phyloP scores from a whole-genome alignment of 2,113 vertebrate genomes.

The Lophotis ruficrista region DNA sequence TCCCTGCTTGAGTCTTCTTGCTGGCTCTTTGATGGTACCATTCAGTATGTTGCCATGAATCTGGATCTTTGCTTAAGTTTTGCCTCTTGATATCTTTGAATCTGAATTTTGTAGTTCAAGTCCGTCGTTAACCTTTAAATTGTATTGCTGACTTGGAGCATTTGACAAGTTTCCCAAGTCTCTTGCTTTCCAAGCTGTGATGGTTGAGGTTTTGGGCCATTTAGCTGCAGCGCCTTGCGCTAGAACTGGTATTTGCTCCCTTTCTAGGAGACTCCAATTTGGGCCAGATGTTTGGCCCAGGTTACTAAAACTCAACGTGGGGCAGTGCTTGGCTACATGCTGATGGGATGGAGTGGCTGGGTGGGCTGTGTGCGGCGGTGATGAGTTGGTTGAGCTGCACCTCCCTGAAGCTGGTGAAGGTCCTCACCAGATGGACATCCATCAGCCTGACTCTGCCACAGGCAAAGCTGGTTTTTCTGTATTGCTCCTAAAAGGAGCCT shows the following conservation, averaged over 20 bases:
- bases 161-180: background rate
- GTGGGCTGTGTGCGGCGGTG: background rate
- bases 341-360: background rate
- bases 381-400: background rate
- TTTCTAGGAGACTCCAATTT: background rate
- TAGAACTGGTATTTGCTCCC: background rate
- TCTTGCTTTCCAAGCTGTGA: background rate
- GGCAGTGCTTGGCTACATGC: background rate
- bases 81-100: background rate
- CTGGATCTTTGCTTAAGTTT: background rate
- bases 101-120: background rate
- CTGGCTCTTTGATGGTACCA: background rate
- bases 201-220: background rate
- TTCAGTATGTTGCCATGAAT: rapidly evolving
- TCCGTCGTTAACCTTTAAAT: background rate
- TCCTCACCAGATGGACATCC: background rate
- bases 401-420: background rate
- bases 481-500: background rate
- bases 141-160: background rate
- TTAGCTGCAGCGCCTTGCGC: background rate
- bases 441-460: background rate
- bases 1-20: too few species aligned
- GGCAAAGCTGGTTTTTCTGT: background rate
- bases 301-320: rapidly evolving
- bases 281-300: background rate